Percentiles rank a stretch among this genome's conserved stretches.
These are phyloP conservation scores for Tetraodon nigroviridis DNA, from an alignment of 2,113 vertebrate genomes.

Conservation along the genomic window DNA sequence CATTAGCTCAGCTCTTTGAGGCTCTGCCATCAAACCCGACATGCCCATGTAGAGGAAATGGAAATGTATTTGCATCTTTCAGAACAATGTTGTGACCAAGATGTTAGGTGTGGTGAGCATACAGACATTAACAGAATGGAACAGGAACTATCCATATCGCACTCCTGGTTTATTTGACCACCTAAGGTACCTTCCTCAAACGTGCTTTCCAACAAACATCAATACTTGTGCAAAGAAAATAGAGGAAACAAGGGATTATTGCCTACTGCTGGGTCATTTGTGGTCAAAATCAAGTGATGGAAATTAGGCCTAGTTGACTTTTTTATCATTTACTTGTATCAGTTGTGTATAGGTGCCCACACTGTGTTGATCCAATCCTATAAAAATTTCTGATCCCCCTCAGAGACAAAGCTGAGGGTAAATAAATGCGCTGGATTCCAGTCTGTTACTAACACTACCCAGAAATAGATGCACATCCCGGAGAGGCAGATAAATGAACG, in stretches of 20 bases:
- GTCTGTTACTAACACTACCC: constrained; percentile 41
- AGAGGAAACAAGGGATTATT: not conserved
- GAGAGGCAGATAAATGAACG: constrained; percentile 55
- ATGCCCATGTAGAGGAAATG: constrained; percentile 49
- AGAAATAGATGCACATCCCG: constrained; percentile 56
- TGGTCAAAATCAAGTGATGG: not conserved
- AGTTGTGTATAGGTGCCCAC: constrained; percentile 17
- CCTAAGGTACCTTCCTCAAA: not conserved
- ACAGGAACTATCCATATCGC: not conserved
- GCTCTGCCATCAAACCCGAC: constrained; percentile 23
- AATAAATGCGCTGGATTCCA: constrained; percentile 57
- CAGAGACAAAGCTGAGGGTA: constrained; percentile 46
- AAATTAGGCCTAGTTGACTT: constrained; percentile 6
- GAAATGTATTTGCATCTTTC: constrained; percentile 31
- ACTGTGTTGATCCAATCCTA: constrained; percentile 18
- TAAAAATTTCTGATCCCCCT: constrained; percentile 51
- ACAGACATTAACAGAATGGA: not conserved
- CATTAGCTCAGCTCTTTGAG: constrained; percentile 39
- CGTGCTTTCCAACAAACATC: no score
- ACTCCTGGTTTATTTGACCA: no score
- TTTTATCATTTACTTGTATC: not conserved
- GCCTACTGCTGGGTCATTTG: not conserved
- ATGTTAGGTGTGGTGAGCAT: not conserved
- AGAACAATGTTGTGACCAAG: constrained; percentile 7
- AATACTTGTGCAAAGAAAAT: no score